phyloP scores from a whole-genome alignment of 2,113 vertebrate genomes.

The Greenwoodochromis staneri region DNA sequence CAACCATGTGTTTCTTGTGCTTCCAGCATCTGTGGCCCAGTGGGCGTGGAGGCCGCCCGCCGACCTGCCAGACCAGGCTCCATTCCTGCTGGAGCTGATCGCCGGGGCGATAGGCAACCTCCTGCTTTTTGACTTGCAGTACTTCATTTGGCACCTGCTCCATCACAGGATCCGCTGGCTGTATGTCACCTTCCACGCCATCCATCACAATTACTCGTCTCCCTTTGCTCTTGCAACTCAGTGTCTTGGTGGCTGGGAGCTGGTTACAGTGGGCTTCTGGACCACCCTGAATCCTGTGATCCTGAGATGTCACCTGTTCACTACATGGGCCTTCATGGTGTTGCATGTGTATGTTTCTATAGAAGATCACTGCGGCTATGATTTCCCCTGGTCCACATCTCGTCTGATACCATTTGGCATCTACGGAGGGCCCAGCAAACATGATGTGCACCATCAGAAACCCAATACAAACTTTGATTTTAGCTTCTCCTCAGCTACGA shows the following conservation, averaged over 20 bases:
- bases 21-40: conserved; percentile 68
- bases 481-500: conserved; percentile 2
- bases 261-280: conserved; percentile 69
- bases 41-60: conserved; percentile 71
- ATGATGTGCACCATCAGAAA: conserved; percentile 68
- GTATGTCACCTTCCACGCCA: conserved; percentile 70
- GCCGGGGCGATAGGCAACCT: conserved; percentile 59
- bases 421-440: conserved; percentile 66
- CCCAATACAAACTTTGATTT: conserved; percentile 64
- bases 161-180: conserved; percentile 70
- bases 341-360: conserved; percentile 65
- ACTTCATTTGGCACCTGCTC: conserved; percentile 73
- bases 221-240: conserved; percentile 67
- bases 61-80: conserved; percentile 62
- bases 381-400: conserved; percentile 69
- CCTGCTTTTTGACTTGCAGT: conserved; percentile 74
- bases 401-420: conserved; percentile 61
- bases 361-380: conserved; percentile 70
- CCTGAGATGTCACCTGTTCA: conserved; percentile 65
- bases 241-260: conserved; percentile 67
- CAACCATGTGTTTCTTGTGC: conserved; percentile 69
- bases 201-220: conserved; percentile 62
- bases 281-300: conserved; percentile 65
- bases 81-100: conserved; percentile 54
- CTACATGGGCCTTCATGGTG: conserved; percentile 68